Percentiles rank a stretch among this genome's conserved stretches.
phyloP scores from a whole-genome alignment of 2,113 vertebrate species.

The Nycticebus coucang region DNA sequence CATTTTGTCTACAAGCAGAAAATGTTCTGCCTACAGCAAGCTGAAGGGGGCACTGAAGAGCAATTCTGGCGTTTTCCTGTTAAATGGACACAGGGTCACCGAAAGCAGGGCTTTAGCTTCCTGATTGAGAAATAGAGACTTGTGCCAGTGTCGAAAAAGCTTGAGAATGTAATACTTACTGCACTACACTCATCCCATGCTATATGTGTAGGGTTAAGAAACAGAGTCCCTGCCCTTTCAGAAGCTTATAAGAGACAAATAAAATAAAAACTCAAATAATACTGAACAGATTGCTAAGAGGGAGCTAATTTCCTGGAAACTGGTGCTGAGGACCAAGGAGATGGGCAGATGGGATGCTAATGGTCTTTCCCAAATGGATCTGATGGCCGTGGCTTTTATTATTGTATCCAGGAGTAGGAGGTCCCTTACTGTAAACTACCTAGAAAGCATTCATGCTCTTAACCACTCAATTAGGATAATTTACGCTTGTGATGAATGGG shows the following conservation, averaged over 20 bases:
- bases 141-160: neutral
- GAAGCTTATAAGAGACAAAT: conserved; percentile 47
- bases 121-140: neutral
- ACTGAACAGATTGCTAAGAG: conserved; percentile 49
- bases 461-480: conserved; percentile 71
- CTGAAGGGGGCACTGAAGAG: neutral
- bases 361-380: conserved; percentile 68
- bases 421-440: conserved; percentile 69
- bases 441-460: conserved; percentile 66
- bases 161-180: neutral
- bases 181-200: neutral
- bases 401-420: conserved; percentile 60
- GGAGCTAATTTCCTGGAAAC: conserved; percentile 72
- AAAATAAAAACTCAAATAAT: conserved; percentile 49
- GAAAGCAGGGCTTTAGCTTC: neutral
- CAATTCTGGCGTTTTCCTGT: neutral
- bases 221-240: conserved; percentile 18
- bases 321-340: neutral
- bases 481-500: conserved; percentile 59
- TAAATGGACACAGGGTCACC: neutral
- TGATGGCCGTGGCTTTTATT: conserved; percentile 64
- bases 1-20: neutral
- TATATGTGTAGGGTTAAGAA: neutral
- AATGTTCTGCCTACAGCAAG: neutral
- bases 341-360: conserved; percentile 34